Conservation (phyloP, 2,113 vertebrate genomes). For the Psammodynastes pulverulentus region DNA sequence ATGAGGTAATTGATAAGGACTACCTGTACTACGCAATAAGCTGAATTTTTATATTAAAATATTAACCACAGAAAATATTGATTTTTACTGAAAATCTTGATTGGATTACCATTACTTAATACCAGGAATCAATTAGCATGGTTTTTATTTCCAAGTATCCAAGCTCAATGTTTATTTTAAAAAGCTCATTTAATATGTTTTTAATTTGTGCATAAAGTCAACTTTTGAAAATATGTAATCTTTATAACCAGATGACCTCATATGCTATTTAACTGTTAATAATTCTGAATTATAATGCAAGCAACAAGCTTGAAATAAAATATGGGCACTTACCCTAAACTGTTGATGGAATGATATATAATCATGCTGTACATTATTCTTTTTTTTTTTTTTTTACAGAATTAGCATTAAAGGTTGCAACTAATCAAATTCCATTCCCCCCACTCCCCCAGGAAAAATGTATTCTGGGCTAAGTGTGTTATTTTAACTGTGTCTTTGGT, state of each 20-base stretch:
- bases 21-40: background rate
- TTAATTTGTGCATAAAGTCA: background rate
- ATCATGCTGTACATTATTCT: background rate
- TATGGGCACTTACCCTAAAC: background rate
- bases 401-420: slow-evolving; percentile 11
- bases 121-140: background rate
- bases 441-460: background rate
- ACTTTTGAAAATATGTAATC: background rate
- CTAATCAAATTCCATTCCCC: background rate
- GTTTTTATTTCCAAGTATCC: background rate
- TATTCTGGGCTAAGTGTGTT: background rate
- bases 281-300: background rate
- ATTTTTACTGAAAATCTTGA: slow-evolving; percentile 25
- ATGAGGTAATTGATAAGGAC: background rate
- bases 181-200: background rate
- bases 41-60: slow-evolving; percentile 24
- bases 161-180: background rate
- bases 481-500: background rate
- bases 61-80: slow-evolving; percentile 30
- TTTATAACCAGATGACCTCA: background rate
- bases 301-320: background rate
- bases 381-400: background rate
- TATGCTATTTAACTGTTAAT: background rate
- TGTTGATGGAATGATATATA: background rate
- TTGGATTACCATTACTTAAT: background rate